Base-by-base conservation (phyloP, 2,113 vertebrate genomes). In the Brachypodius melanocephalos region DNA sequence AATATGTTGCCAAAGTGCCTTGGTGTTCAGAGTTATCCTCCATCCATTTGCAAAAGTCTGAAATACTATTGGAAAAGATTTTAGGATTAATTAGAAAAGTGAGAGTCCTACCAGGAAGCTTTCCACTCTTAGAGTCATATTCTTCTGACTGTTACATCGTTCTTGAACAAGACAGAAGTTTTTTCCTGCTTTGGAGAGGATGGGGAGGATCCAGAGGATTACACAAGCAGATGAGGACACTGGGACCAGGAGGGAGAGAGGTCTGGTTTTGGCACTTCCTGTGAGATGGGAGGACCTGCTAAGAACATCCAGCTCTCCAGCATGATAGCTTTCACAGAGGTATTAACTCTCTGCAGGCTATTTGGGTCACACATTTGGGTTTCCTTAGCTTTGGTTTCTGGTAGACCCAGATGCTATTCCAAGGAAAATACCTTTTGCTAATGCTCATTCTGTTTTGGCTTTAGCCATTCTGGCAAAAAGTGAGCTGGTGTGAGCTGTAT, bases 351-450 rank as follows among this genome's bases (percentile, higher is more conserved):
- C 88, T 17, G 2, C 66, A 67, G 85, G 66, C 69, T 85, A 10
- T 45, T 79, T 66, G 62, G 62, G 54, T 65, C 10, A 12, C 85
- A 73, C 58, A 19, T 76, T 82, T 93, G 3, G 8, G 62, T 88
- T 95, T 96, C 75, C 71, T 90, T 71, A 58, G 85, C 71, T 85
- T 90, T 55, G 74, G 55, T 94, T 93, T 73, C 77, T 90, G 78
- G 95, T 85, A 83, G 75, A 66, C 63, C 20, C 3, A 3, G 55
- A 80, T 0, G 0, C 63, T 84, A 26, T 59, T 93, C 86, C 89
- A 93, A 94, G 73, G 66, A 93, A 97, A 97, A 96, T 74, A 95
- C 48, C 48, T 90, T 86, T 92, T 89, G 63, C 80, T 93, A 84
- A 81, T 86, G 67, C 36, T 94, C 88, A 83, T 85, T 94, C 86